Evolutionary conservation across 2,797 vertebrate genomes (phyloP).

Genomic region (Aplochiton taeniatus): DNA sequence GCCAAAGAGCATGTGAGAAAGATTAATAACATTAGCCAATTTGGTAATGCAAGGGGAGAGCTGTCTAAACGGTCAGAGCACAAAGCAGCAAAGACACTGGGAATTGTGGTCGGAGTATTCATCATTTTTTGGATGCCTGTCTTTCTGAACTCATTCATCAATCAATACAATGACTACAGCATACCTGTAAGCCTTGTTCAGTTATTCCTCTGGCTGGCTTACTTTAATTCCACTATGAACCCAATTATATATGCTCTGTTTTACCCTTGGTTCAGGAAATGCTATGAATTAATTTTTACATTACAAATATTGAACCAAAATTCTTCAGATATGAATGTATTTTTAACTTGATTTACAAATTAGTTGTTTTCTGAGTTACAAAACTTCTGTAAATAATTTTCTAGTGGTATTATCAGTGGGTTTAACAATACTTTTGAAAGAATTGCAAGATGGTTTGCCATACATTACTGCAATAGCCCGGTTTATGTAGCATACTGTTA

Average conservation of each 20-base stretch:
- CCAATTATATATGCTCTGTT: conserved; percentile 50
- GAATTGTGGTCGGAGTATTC: conserved; percentile 48
- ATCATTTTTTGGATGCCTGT: conserved; percentile 55
- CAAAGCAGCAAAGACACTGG: conserved; percentile 58
- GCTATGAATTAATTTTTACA: conserved; percentile 43
- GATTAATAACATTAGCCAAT: conserved; percentile 21
- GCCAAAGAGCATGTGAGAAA: conserved; percentile 59
- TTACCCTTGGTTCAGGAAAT: conserved; percentile 59
- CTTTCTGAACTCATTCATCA: conserved; percentile 43
- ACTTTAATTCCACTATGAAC: conserved; percentile 53
- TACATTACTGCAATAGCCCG: too few species aligned
- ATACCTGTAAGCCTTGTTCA: conserved; percentile 45
- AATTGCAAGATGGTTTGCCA: too few species aligned
- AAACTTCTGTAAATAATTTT: too few species aligned
- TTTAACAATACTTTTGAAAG: too few species aligned
- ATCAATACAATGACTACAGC: conserved; percentile 50
- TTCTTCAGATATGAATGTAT: conserved; percentile 47
- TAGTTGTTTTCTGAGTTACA: too few species aligned
- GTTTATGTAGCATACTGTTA: too few species aligned
- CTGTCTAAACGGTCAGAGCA: conserved; percentile 37
- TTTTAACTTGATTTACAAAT: conserved; percentile 11
- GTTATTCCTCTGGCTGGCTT: conserved; percentile 45
- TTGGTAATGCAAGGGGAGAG: conserved; percentile 18
- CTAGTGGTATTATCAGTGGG: too few species aligned
- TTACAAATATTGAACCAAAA: conserved; percentile 41